A percentile compares a stretch with the other conserved stretches of the same genome.
Conservation (phyloP, 2,888 invertebrate genomes). For the Alloplasta piceator region DNA sequence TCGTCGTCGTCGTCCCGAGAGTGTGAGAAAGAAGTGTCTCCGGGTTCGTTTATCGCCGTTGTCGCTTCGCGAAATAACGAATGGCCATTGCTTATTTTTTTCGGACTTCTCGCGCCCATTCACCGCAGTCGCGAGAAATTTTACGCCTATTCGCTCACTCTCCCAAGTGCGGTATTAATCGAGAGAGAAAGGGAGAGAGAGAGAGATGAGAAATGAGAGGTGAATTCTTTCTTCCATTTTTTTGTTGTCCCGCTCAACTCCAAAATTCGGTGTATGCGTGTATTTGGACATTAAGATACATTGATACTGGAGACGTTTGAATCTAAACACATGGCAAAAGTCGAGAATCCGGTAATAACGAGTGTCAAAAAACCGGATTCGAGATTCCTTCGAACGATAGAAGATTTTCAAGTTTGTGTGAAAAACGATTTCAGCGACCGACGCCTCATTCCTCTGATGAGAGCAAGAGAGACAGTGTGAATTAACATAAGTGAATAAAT, state of each 20-base stretch:
- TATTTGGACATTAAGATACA: slow-evolving; percentile 33
- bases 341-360: slow-evolving; percentile 33
- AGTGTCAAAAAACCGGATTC: slow-evolving; percentile 56
- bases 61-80: slow-evolving; percentile 53
- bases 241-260: slow-evolving; percentile 16
- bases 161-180: slow-evolving; percentile 42
- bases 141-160: slow-evolving; percentile 32
- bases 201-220: slow-evolving; percentile 44
- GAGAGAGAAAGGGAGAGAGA: not conserved
- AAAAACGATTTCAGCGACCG: slow-evolving; percentile 41
- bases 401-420: slow-evolving; percentile 53
- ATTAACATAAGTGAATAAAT: slow-evolving; percentile 65
- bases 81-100: slow-evolving; percentile 47
- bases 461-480: not conserved
- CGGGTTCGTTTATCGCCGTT: slow-evolving; percentile 41
- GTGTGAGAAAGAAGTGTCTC: slow-evolving; percentile 68
- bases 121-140: slow-evolving; percentile 49
- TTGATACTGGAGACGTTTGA: slow-evolving; percentile 15
- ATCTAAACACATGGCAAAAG: slow-evolving; percentile 47
- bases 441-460: slow-evolving; percentile 7
- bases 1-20: slow-evolving; percentile 42
- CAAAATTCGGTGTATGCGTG: not conserved
- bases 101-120: slow-evolving; percentile 42
- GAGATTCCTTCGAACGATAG: slow-evolving; percentile 58
- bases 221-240: slow-evolving; percentile 4